Percentiles rank a stretch among this genome's conserved stretches.
Evolutionary conservation across 2,113 vertebrate species (phyloP).

Genomic region (Hippocampus abdominalis): DNA sequence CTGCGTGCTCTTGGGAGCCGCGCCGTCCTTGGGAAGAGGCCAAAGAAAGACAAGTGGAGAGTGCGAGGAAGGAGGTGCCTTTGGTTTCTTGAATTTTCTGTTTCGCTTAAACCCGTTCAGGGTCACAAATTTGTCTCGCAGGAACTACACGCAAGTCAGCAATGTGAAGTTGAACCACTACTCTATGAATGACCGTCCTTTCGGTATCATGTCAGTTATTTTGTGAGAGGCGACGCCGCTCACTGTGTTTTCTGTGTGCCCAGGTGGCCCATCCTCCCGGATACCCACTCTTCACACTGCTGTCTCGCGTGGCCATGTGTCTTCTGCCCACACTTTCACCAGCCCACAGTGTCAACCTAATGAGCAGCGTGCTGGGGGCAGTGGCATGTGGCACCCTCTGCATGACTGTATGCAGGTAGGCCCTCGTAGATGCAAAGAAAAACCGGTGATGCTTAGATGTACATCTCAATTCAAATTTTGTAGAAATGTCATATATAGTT

Average conservation of each 20-base stretch:
- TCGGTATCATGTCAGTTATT: background rate
- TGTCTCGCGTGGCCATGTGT: slow-evolving; percentile 73
- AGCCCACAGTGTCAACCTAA: slow-evolving; percentile 85
- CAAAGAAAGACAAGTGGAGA: slow-evolving; percentile 46
- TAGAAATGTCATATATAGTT: background rate
- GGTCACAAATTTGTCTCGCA: background rate
- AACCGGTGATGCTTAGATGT: background rate
- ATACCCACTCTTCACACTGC: slow-evolving; percentile 90
- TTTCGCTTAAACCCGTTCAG: background rate
- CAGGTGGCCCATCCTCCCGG: slow-evolving; percentile 97
- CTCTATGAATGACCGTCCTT: background rate
- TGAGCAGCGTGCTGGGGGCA: slow-evolving; percentile 82
- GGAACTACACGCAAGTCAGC: background rate
- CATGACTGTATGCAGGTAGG: slow-evolving; percentile 88
- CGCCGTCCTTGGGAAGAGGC: slow-evolving; percentile 71
- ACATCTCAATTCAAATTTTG: background rate
- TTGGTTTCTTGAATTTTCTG: slow-evolving; percentile 25
- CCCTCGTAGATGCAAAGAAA: background rate
- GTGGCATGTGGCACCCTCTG: slow-evolving; percentile 83
- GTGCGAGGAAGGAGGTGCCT: slow-evolving; percentile 21
- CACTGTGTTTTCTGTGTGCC: slow-evolving; percentile 7
- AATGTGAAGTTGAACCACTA: background rate
- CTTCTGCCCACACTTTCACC: slow-evolving; percentile 78
- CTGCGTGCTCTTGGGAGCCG: slow-evolving; percentile 47
- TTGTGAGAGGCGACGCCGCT: background rate